Evolutionary conservation across 2,113 vertebrate species (phyloP), one percentile per base, ranked within the genome.

Genomic region (Chionis minor): DNA sequence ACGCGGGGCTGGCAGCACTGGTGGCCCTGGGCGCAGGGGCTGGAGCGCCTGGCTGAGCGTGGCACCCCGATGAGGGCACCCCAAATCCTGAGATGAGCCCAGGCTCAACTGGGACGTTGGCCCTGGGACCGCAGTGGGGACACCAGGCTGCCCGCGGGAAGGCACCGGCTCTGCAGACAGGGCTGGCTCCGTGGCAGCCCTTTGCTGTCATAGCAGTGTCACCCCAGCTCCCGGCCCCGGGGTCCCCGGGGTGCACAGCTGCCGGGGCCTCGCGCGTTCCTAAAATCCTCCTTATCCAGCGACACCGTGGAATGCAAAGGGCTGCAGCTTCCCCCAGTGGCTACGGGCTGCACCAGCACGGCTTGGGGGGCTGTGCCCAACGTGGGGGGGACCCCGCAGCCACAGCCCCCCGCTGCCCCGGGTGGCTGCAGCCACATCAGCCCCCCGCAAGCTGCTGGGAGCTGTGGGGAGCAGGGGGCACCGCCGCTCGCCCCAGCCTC

Each of bases 321-420:
- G 80, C 93, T 92, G 95, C 83, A 97, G 96, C 96, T 90, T 96
- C 95, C 93, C 96, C 95, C 95, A 96, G 96, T 18, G 93, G 96
- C 93, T 92, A 1, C 66, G 17, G 83, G n/a, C 86, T 2, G 88
- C 95, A 96, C 2, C 88, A 45, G 75, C 96, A 94, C 11, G 8
- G 89, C 86, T 18, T n/a, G 61, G 85, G 94, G 81, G 82, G 40
- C 61, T 35, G 18, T 8, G 47, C 47, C 85, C 79, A 19, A 1
- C 0, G 12, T 44, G 26, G 33, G 47, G 52, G 45, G 2, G 5
- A 45, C 26, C 69, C 45, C 33, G 1, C 59, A 59, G 51, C 15
- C 56, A 51, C 67, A 30, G 33, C 20, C 22, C 49, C 49, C 49
- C 22, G 22, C 49, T 49, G 49, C 22, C 58, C 19, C 6, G 52